Conservation (phyloP, 2,797 vertebrate genomes). For the Gallinago stenura region DNA sequence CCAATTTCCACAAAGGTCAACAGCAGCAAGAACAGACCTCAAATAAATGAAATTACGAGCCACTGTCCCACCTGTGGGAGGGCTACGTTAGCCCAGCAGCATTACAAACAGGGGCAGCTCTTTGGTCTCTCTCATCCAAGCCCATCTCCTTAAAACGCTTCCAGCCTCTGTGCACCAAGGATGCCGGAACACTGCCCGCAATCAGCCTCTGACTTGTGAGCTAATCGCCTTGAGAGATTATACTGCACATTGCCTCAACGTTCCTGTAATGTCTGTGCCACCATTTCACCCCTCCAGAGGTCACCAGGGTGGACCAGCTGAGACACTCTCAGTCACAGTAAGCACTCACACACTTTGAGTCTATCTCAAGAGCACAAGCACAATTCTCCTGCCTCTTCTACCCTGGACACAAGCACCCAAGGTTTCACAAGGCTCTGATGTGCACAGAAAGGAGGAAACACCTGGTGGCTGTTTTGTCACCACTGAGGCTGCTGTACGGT, state of each 20-base stretch:
- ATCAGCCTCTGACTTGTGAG: rapidly evolving
- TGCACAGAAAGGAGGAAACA: neutral
- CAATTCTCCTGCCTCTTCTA: neutral
- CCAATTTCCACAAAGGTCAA: neutral
- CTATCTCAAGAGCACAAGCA: neutral
- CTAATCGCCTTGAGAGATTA: neutral
- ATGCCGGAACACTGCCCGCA: neutral
- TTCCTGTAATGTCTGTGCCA: neutral
- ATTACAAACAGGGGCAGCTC: rapidly evolving
- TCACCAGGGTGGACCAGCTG: neutral
- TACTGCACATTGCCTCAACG: too few relatives aligned
- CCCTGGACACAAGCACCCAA: neutral
- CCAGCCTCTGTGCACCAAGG: neutral
- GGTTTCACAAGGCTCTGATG: too few relatives aligned
- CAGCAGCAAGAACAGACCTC: neutral
- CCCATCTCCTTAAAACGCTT: rapidly evolving
- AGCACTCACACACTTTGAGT: rapidly evolving
- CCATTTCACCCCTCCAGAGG: neutral
- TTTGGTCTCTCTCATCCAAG: neutral
- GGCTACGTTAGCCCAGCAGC: neutral
- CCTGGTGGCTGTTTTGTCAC: neutral
- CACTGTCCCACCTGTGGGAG: neutral
- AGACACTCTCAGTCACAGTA: rapidly evolving
- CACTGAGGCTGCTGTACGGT: neutral
- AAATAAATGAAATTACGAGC: rapidly evolving